Conservation (phyloP, 2,888 invertebrate species). For the Rhynchonema sp. region DNA sequence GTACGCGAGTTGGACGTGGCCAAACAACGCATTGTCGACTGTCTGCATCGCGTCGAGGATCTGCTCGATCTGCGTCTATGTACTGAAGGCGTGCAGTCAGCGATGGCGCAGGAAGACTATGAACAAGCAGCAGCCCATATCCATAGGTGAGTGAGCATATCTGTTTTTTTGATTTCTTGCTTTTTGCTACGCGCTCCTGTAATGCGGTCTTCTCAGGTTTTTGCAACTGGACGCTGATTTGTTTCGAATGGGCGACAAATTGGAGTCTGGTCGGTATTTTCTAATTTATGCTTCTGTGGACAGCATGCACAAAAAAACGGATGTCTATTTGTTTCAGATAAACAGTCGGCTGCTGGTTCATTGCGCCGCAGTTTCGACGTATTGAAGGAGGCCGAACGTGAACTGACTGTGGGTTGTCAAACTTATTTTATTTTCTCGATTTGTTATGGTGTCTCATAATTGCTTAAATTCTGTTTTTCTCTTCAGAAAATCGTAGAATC, state of each 20-base stretch:
- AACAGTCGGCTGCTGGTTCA: constrained; percentile 24
- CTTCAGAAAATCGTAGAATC: constrained; percentile 33
- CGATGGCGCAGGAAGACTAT: constrained; percentile 69
- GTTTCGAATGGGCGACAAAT: background rate
- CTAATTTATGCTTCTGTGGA: background rate
- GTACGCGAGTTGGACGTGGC: constrained; percentile 78
- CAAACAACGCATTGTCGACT: constrained; percentile 75
- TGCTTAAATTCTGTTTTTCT: background rate
- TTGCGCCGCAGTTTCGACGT: constrained; percentile 50
- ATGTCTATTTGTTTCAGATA: background rate
- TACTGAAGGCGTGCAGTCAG: constrained; percentile 71
- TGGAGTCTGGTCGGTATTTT: constrained; percentile 9
- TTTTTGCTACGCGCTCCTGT: too few relatives aligned
- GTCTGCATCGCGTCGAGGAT: constrained; percentile 80
- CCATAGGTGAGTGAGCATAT: too few relatives aligned
- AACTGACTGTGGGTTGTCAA: background rate
- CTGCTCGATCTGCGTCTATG: constrained; percentile 80
- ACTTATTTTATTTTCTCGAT: too few relatives aligned
- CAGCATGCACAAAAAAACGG: too few relatives aligned
- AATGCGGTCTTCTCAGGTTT: too few relatives aligned
- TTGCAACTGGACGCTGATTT: constrained; percentile 17
- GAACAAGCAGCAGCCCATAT: constrained; percentile 90
- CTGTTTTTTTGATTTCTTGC: too few relatives aligned
- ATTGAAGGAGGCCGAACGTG: constrained; percentile 28
- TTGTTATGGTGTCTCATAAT: background rate